Evolutionary conservation across 2,797 vertebrate genomes (phyloP).

Genomic region (Hydrolagus colliei): DNA sequence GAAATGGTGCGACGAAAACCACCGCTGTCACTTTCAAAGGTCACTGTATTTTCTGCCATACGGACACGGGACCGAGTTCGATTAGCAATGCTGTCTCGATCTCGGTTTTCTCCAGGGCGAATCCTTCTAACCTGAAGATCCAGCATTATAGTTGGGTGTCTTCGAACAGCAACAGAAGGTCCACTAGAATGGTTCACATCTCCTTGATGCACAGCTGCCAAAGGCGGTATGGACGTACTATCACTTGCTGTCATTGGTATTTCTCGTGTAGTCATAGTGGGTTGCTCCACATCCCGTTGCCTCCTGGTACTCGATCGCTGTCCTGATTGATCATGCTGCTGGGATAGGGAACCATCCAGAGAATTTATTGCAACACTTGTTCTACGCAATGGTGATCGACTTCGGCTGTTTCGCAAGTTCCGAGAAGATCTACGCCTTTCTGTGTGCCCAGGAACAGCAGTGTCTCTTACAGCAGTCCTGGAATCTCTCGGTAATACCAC

Average conservation of each 20-base stretch:
- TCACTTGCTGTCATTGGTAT: constrained; percentile 46
- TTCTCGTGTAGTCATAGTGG: constrained; percentile 42
- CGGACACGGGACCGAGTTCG: constrained; percentile 81
- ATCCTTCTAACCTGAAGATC: constrained; percentile 87
- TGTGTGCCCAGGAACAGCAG: constrained; percentile 59
- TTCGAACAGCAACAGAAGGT: constrained; percentile 50
- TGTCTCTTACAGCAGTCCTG: constrained; percentile 64
- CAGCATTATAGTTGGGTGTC: constrained; percentile 83
- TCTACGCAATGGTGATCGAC: constrained; percentile 73
- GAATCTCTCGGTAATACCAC: constrained; percentile 63
- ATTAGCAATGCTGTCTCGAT: constrained; percentile 82
- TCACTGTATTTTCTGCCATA: constrained; percentile 77
- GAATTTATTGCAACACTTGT: constrained; percentile 37
- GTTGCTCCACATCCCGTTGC: constrained; percentile 37
- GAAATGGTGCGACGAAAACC: constrained; percentile 84
- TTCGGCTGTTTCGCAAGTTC: constrained; percentile 67
- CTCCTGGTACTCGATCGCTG: constrained; percentile 6
- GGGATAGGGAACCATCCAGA: constrained; percentile 42
- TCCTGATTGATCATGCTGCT: constrained; percentile 13
- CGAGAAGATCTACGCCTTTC: constrained; percentile 49
- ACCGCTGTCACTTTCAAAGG: constrained; percentile 80
- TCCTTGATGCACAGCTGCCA: constrained; percentile 57
- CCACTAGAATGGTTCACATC: constrained; percentile 55
- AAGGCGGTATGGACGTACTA: constrained; percentile 50
- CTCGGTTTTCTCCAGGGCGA: constrained; percentile 81